Conservation (phyloP, 2,113 vertebrate genomes). For the Lagopus muta region DNA sequence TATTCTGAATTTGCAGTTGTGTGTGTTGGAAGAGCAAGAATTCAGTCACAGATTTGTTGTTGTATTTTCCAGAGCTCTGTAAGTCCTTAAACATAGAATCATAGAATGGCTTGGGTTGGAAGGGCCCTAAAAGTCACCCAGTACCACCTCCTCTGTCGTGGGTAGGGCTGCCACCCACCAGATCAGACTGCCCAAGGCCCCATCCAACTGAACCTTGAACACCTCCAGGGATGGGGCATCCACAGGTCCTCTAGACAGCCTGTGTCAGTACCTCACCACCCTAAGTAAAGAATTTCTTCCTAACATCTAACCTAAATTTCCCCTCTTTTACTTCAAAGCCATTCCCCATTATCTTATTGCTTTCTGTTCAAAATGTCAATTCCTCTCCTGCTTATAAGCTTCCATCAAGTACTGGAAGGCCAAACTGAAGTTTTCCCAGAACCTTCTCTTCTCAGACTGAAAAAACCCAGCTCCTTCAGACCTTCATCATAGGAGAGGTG, state of each 20-base stretch:
- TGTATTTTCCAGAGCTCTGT: background rate
- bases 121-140: background rate
- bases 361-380: no score
- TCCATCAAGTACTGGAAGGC: no score
- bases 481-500: no score
- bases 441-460: no score
- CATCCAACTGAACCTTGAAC: background rate
- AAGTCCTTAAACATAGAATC: background rate
- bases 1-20: background rate
- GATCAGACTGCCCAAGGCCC: background rate
- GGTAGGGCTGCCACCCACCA: background rate
- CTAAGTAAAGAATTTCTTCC: no score
- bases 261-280: no score
- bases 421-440: no score
- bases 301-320: background rate
- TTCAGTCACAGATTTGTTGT: background rate
- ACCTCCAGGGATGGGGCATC: background rate
- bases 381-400: no score
- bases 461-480: no score
- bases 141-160: background rate
- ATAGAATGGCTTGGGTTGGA: background rate
- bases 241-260: no score
- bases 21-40: background rate
- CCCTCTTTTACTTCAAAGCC: no score
- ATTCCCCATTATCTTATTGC: no score